A percentile compares a stretch with the other conserved stretches of the same genome.
phyloP scores from a whole-genome alignment of 1,140 invertebrate genomes.

The Drosophila gunungcola region DNA sequence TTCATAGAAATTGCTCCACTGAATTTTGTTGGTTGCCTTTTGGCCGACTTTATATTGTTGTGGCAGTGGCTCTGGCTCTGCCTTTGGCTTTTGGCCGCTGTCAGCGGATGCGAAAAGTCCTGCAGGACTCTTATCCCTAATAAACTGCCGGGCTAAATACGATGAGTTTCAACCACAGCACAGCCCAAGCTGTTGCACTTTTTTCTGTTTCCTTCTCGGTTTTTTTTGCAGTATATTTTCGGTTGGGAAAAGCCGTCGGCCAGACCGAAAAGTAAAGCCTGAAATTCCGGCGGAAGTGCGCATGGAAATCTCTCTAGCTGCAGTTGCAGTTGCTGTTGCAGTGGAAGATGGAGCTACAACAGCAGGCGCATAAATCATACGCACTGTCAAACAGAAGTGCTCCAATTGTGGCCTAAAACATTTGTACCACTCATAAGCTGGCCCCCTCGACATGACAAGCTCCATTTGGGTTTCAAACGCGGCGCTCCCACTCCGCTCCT shows the following conservation, averaged over 20 bases:
- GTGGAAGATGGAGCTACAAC: slow-evolving; percentile 29
- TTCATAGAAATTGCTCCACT: slow-evolving; percentile 85
- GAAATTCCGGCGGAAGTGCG: slow-evolving; percentile 77
- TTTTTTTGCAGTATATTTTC: slow-evolving; percentile 22
- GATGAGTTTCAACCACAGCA: slow-evolving; percentile 14
- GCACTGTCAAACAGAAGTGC: slow-evolving; percentile 83
- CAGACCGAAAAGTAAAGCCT: slow-evolving; percentile 66
- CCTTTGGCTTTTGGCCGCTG: slow-evolving; percentile 24
- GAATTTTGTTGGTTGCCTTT: slow-evolving; percentile 82
- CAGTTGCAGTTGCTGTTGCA: slow-evolving; percentile 12
- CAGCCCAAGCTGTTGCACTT: slow-evolving; percentile 72
- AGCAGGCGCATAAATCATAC: slow-evolving; percentile 77
- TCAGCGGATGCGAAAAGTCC: slow-evolving; percentile 72
- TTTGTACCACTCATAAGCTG: slow-evolving; percentile 70
- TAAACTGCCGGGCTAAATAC: slow-evolving; percentile 61
- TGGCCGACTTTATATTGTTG: slow-evolving; percentile 57
- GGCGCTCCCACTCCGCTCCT: slow-evolving; percentile 50
- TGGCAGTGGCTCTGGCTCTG: slow-evolving; percentile 14
- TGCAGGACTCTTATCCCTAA: slow-evolving; percentile 67
- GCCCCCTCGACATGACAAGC: slow-evolving; percentile 67
- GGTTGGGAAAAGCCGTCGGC: slow-evolving; percentile 55
- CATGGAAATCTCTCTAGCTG: slow-evolving; percentile 51
- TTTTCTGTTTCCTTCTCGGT: slow-evolving; percentile 16
- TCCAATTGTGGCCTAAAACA: slow-evolving; percentile 83
- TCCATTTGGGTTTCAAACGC: slow-evolving; percentile 71